Percentiles rank a stretch among this genome's conserved stretches.
These are phyloP conservation scores for Drosophila neutralis DNA, from an alignment of 2,888 invertebrate species.

Conservation along the genomic window DNA sequence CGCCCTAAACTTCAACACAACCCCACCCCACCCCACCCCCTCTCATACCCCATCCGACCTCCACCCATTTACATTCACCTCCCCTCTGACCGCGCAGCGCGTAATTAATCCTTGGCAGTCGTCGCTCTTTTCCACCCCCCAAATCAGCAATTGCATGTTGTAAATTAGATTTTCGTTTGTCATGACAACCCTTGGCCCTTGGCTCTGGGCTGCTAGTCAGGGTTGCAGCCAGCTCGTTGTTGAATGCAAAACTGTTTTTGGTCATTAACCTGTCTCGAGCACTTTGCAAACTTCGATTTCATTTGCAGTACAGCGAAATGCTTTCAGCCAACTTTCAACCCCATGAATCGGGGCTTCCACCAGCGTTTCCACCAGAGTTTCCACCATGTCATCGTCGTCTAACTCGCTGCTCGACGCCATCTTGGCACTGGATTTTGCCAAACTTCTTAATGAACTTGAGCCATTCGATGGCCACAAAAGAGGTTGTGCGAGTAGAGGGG, in stretches of 20 bases:
- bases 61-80: neutral
- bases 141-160: constrained; percentile 70
- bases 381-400: constrained; percentile 57
- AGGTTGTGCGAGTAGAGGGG: neutral
- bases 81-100: constrained; percentile 61
- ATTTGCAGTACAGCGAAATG: constrained; percentile 61
- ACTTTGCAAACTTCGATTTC: constrained; percentile 66
- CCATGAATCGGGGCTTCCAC: constrained; percentile 32
- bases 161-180: constrained; percentile 78
- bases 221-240: constrained; percentile 59
- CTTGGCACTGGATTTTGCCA: constrained; percentile 26
- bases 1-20: constrained; percentile 25
- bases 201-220: constrained; percentile 40
- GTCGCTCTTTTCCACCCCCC: constrained; percentile 50
- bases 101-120: constrained; percentile 74
- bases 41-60: too few relatives aligned
- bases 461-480: constrained; percentile 4
- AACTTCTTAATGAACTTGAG: constrained; percentile 77
- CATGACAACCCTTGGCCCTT: constrained; percentile 70
- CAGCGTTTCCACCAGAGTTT: constrained; percentile 5
- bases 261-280: constrained; percentile 80
- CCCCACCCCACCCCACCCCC: neutral
- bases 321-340: constrained; percentile 70
- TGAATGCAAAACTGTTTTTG: constrained; percentile 78
- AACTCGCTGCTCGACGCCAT: constrained; percentile 52